Evolutionary conservation across 2,888 invertebrate genomes (phyloP), one percentile per base, ranked within the genome.

Genomic region (Mesorhabditis belari): DNA sequence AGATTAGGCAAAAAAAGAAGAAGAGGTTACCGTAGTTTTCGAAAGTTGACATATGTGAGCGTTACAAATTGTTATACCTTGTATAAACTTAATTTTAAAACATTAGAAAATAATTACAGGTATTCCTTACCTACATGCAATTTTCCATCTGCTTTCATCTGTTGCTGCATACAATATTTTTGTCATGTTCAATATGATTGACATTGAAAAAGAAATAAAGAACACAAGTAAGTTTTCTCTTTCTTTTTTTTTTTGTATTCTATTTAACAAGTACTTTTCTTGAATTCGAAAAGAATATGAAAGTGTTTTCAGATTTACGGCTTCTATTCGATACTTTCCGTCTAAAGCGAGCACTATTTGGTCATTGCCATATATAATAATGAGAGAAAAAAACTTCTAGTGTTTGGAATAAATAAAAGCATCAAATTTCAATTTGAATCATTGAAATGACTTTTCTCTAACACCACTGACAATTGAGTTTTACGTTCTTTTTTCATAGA

Each of bases 171-270:
- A 78, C 65, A 74, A 76, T 24, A 70, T 77, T 51, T 79, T 78
- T 66, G 69, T 78, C 26, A 79, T 78, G 77, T 78, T 79, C 67
- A 74, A 75, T 6, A 66, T 77, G 63, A 69, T 78, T 26, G 78
- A 78, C 62, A 77, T 78, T 58, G 73, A 27, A 66, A 69, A 17
- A 62, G 77, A 23, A 56, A 67, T 9, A 57, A 66, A 12, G 61
- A 69, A 55, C 78, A 78, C 63, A 65, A 63, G 62, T 77, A 25
- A 55, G 26, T 52, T 28, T 55, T 19, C 23, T 9, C 6, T 55
- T 58, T 58, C 26, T 23, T 1, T 55, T 27, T 55, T 19, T 55
- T 2, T 55, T 23, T n/a, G n/a, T n/a, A n/a, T n/a, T n/a, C n/a
- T n/a, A n/a, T n/a, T n/a, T n/a, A n/a, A n/a, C n/a, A n/a, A n/a